These are phyloP conservation scores for Anomalospiza imberbis DNA, from an alignment of 2,797 vertebrate species.

Conservation along the genomic window DNA sequence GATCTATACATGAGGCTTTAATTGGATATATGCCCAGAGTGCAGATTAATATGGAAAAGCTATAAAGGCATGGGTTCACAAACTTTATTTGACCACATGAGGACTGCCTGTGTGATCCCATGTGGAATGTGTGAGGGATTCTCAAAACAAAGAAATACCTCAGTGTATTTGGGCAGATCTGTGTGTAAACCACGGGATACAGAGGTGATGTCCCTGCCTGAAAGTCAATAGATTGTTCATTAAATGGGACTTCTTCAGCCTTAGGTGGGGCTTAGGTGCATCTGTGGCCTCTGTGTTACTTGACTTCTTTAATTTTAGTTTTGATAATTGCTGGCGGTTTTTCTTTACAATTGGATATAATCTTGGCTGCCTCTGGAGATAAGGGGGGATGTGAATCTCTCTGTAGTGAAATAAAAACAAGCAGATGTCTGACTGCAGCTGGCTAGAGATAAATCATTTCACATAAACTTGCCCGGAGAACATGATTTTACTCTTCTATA, in stretches of 20 bases:
- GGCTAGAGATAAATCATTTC: constrained; percentile 53
- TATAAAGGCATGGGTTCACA: constrained; percentile 56
- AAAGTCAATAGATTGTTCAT: not conserved
- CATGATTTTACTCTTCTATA: constrained; percentile 37
- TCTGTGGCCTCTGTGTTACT: not conserved
- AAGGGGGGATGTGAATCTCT: not conserved
- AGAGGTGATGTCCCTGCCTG: not conserved
- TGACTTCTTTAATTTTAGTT: not conserved
- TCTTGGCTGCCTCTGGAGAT: constrained; percentile 19
- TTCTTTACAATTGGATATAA: not conserved
- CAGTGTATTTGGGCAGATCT: not conserved
- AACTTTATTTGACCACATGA: constrained; percentile 52
- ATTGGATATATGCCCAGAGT: constrained; percentile 54
- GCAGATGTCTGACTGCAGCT: constrained; percentile 63
- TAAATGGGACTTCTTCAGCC: not conserved
- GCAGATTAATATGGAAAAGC: constrained; percentile 58
- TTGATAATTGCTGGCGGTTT: not conserved
- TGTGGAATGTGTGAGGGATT: constrained; percentile 34
- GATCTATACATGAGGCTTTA: constrained; percentile 58
- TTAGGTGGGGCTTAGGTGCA: not conserved
- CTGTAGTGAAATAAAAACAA: constrained; percentile 50
- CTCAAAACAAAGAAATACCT: constrained; percentile 38
- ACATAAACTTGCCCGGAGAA: constrained; percentile 51
- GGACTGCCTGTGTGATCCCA: not conserved
- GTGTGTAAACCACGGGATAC: not conserved